Percentiles rank a stretch among this genome's conserved stretches.
These are phyloP conservation scores for Leucoma salicis DNA, from an alignment of 2,888 invertebrate genomes.

Conservation along the genomic window DNA sequence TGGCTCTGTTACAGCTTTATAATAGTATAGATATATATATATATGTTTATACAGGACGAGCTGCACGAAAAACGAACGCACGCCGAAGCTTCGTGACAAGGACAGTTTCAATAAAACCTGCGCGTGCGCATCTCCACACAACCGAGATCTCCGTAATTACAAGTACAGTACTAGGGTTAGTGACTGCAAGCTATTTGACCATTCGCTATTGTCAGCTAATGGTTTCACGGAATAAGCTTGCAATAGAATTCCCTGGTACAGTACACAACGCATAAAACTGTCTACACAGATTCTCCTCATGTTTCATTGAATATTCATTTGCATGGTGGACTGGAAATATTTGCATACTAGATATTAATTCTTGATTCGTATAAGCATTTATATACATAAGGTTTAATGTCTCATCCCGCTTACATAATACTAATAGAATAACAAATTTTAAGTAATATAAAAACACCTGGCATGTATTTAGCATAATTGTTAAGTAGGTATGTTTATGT, in stretches of 20 bases:
- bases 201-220: conserved; percentile 3
- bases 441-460: too few relatives aligned
- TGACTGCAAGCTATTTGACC: background rate
- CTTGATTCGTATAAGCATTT: background rate
- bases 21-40: too few relatives aligned
- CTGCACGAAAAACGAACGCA: conserved; percentile 40
- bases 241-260: background rate
- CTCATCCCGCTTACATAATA: too few relatives aligned
- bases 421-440: too few relatives aligned
- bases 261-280: conserved; percentile 1
- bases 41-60: too few relatives aligned
- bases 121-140: conserved; percentile 36
- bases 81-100: conserved; percentile 47
- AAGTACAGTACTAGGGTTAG: background rate
- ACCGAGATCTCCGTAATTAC: conserved; percentile 17
- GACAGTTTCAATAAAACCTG: conserved; percentile 41
- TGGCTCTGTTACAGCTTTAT: too few relatives aligned
- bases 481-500: too few relatives aligned
- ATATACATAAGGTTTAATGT: too few relatives aligned
- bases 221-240: background rate
- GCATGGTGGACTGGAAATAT: conserved; percentile 2
- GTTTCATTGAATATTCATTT: conserved; percentile 7
- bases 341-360: background rate
- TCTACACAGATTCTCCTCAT: conserved; percentile 5
- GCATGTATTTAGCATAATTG: too few relatives aligned